Base-by-base conservation (phyloP, 2,113 vertebrate genomes). In the Oxyruncus cristatus region DNA sequence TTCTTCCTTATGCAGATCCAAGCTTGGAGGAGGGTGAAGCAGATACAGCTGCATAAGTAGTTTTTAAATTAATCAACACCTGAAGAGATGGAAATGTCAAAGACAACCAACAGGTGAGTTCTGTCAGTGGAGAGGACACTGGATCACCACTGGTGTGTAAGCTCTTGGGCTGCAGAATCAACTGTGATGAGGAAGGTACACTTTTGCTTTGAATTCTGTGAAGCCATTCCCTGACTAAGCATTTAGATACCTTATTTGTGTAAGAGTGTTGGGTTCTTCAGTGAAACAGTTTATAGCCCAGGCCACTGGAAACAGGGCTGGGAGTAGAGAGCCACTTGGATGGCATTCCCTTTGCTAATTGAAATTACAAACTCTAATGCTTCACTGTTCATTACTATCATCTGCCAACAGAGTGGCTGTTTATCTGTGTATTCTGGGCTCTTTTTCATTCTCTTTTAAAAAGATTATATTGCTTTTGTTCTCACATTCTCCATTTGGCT, bases 91-190 rank as follows among this genome's bases (percentile, higher is more conserved):
- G 59, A 88, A 73, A 28, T 47, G 8, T 52, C 55, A 28, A 39
- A 67, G 26, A 26, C 22, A 91, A 68, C 21, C 18, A 56, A 17
- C 37, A 30, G 20, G 24, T 20, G 50, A 61, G 72, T 55, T 61
- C 12, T 8, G 21, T 66, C 0, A 0, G 30, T 46, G 30, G 58
- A 30, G 37, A 66, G 12, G 66, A 39, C 8, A 4, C 66, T 63
- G 72, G 1, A 28, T 46, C 32, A 27, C 35, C 59, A 7, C 35
- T 1, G 0, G 7, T 37, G 26, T 3, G 3, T 39, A 33, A 63
- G 23, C 14, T 26, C 30, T 47, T 6, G 12, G 47, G n/a, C 53
- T 46, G 16, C 37, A 50, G 37, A 19, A 0, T 3, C 47, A 78
- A 41, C 63, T 27, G 18, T 56, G 55, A 19, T 52, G 39, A 41